Base-by-base conservation (phyloP, 2,113 vertebrate genomes). In the Brachirus orientalis region DNA sequence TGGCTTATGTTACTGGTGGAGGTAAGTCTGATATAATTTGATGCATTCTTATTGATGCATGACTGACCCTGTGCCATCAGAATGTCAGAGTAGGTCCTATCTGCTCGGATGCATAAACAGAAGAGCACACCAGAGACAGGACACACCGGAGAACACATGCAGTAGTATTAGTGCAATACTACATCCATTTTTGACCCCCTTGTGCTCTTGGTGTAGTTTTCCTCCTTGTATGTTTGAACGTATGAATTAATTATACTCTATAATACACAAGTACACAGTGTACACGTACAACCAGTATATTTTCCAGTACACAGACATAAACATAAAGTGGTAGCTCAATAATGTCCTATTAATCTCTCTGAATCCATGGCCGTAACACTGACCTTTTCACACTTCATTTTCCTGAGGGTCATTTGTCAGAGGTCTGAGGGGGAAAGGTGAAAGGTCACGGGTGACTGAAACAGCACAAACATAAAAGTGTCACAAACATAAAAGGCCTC, bases 41-140 rank as follows among this genome's bases (percentile, higher is more conserved):
- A 79, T 84, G 72, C 75, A 84, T 75, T 83, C 78, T 77, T 83
- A 75, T 80, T 71, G 73, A 86, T 82, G 87, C 85, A 59, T 83
- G 82, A 83, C 75, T 4, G 38, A 79, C 69, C 67, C 62, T 20
- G 56, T 18, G 22, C 69, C 70, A 68, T 80, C 63, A 54, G 50
- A 71, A 66, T 69, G 70, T 78, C 58, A 70, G 55, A 45, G 61
- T 33, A 61, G 38, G 68, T 77, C 46, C 36, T 75, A 78, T 78
- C 66, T 74, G 53, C 69, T 63, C 13, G 40, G 28, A 85, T 88
- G 68, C 72, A 87, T 87, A 83, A 79, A 86, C 81, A 89, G 85
- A 76, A 82, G 72, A 54, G 33, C 45, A 33, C 45, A 67, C 37
- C 51, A 57, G 63, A 54, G 69, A 59, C 71, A 69, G 45, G 63